Evolutionary conservation across 2,888 invertebrate genomes (phyloP), one percentile per base, ranked within the genome.

Genomic region (Drosophila greeni): DNA sequence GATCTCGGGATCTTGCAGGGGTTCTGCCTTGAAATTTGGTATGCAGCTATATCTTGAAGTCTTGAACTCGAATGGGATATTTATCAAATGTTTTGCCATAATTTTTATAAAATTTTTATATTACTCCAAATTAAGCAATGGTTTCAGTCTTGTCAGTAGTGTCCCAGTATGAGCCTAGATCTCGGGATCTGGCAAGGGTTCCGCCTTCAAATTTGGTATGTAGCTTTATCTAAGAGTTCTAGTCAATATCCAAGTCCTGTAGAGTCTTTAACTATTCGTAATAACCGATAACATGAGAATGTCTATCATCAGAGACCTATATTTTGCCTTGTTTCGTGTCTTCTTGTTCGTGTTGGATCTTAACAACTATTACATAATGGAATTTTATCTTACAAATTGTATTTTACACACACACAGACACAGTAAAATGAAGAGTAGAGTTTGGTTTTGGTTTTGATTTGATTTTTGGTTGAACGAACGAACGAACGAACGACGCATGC

Each of bases 301-400:
- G 11, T 18, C 26, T n/a, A 7, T 24, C 6, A 43, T 8, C 5
- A 14, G 7, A 12, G 12, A 18, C 7, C 2, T 18, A 14, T 20
- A 1, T 18, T 18, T 18, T 29, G 24, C 12, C 18, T 39, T 54
- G 64, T 65, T 54, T 24, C 7, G 45, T 56, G 45, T 66, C 29
- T 48, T 43, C 14, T 36, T 66, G 42, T 56, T 48, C 23, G 39
- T 67, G 43, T 67, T 70, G 54, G 43, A 45, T 39, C 58, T 70
- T 70, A 70, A n/a, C 16, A 14, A 29, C 54, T 70, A 69, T 31
- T 75, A 80, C 66, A 73, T 74, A 74, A 74, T 75, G 73, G 62
- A 79, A 82, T 70, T 73, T 66, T 86, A 86, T 86, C 86, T 86
- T 86, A 86, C 86, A 86, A 86, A 86, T 45, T 31, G 86, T 85